Conservation (phyloP, 2,113 vertebrate genomes). For the Pluvialis apricaria region DNA sequence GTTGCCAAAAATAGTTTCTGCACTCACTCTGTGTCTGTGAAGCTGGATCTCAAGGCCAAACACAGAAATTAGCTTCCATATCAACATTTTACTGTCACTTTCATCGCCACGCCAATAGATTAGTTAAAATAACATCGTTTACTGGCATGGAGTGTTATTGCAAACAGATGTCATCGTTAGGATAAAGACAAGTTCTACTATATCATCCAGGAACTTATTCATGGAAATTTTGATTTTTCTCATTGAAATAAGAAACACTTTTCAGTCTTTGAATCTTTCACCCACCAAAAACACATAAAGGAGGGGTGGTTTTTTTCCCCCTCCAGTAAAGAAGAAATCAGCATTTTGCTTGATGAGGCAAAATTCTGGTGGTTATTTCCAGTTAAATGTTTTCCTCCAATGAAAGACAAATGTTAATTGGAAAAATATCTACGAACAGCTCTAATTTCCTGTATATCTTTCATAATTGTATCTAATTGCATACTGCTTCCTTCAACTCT, state of each 20-base stretch:
- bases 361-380: background rate
- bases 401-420: background rate
- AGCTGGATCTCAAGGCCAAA: slow-evolving; percentile 41
- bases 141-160: slow-evolving; percentile 40
- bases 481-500: background rate
- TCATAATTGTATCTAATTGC: slow-evolving; percentile 5
- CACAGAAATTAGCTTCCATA: slow-evolving; percentile 59
- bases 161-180: slow-evolving; percentile 52
- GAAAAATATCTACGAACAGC: background rate
- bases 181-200: background rate
- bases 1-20: slow-evolving; percentile 54
- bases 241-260: slow-evolving; percentile 2
- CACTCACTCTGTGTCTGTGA: background rate
- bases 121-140: slow-evolving; percentile 60
- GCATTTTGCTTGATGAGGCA: background rate
- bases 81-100: slow-evolving; percentile 61
- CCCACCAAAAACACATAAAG: background rate
- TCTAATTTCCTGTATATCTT: background rate
- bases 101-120: slow-evolving; percentile 43
- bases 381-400: background rate
- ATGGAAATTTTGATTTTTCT: slow-evolving; percentile 25
- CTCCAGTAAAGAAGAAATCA: background rate
- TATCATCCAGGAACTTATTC: slow-evolving; percentile 4
- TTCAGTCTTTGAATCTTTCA: background rate
- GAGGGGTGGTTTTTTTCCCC: background rate